These are phyloP conservation scores for Cygnus atratus DNA, from an alignment of 2,113 vertebrate genomes.

Conservation along the genomic window DNA sequence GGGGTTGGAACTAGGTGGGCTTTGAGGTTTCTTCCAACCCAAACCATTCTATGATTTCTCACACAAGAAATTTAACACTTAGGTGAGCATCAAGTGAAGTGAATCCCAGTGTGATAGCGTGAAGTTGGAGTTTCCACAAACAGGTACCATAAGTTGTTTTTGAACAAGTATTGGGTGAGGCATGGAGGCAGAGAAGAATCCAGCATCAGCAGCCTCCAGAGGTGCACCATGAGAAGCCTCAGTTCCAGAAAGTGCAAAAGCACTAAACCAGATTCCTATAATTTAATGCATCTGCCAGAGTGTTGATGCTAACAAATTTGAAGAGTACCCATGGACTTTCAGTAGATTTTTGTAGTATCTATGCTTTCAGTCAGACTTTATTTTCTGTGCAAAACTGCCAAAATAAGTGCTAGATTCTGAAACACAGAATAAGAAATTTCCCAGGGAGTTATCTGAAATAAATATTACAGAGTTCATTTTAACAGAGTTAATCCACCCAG, in stretches of 20 bases:
- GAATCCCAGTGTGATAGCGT: not conserved
- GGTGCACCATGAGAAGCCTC: rapidly evolving
- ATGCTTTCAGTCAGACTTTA: constrained; percentile 11
- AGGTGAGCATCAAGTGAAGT: not conserved
- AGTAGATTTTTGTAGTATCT: not conserved
- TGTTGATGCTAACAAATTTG: not conserved
- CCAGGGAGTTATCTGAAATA: constrained; percentile 60
- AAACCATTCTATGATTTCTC: not conserved
- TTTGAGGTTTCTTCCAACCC: too few species aligned
- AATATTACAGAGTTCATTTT: constrained; percentile 72
- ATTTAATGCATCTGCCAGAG: not conserved
- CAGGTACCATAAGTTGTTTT: not conserved
- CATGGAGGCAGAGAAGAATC: not conserved
- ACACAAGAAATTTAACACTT: not conserved
- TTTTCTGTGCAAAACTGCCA: constrained; percentile 34
- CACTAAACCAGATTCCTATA: not conserved
- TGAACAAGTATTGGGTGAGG: not conserved
- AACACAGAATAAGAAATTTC: constrained; percentile 21
- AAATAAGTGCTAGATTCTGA: constrained; percentile 32
- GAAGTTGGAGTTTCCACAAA: not conserved
- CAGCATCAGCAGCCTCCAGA: rapidly evolving
- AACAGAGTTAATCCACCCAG: constrained; percentile 68
- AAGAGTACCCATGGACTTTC: not conserved
- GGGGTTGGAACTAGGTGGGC: too few species aligned
- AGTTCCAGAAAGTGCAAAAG: not conserved